These are phyloP conservation scores for Leptonema lineaticorne DNA, from an alignment of 1,140 invertebrate species.

Conservation along the genomic window DNA sequence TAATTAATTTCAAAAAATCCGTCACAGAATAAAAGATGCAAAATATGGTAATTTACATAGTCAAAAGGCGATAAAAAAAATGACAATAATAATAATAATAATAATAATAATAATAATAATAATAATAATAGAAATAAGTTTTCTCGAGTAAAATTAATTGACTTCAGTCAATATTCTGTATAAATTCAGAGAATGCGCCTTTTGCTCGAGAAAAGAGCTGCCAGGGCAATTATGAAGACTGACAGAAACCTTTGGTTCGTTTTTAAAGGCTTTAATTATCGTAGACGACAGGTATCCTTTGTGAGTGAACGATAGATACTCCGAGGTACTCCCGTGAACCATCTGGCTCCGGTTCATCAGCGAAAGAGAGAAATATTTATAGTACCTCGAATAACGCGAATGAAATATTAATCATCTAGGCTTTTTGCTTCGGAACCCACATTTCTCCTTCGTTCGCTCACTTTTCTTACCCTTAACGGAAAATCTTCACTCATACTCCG, in stretches of 20 bases:
- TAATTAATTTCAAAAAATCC: no score
- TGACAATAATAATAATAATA: no score
- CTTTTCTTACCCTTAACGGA: not conserved
- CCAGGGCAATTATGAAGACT: not conserved
- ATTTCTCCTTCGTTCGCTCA: not conserved
- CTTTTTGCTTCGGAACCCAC: not conserved
- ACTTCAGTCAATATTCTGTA: no score
- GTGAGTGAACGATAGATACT: conserved; percentile 25
- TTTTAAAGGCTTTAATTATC: conserved; percentile 31
- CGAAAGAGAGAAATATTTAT: conserved; percentile 25
- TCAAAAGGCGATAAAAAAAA: no score
- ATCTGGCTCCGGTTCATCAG: not conserved
- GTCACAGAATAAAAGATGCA: no score
- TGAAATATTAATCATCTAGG: conserved; percentile 20
- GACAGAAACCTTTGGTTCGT: conserved; percentile 14
- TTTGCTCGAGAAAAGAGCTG: no score
- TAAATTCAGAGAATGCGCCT: not conserved
- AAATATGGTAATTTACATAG: no score
- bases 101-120: no score
- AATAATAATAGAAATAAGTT: no score
- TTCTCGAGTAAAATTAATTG: no score
- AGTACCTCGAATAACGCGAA: not conserved
- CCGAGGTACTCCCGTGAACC: not conserved
- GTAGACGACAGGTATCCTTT: conserved; percentile 27
- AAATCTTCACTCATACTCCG: not conserved